Percentiles rank a stretch among this genome's conserved stretches.
Evolutionary conservation across 2,888 invertebrate species (phyloP).

Genomic region (Drosophila anomalata): DNA sequence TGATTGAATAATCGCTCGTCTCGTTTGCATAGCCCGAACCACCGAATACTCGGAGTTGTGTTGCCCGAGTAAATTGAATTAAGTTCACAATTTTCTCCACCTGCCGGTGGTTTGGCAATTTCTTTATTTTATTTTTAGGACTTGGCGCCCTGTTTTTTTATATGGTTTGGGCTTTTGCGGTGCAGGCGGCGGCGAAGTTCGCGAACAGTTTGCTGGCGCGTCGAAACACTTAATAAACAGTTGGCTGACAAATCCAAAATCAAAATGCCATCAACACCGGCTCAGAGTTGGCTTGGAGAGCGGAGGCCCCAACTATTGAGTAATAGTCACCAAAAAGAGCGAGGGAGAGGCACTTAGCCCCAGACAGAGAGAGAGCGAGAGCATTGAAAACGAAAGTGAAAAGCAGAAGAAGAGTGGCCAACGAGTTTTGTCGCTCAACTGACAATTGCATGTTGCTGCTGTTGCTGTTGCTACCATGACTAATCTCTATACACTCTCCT

Average conservation of each 20-base stretch:
- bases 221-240: constrained; percentile 81
- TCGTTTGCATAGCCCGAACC: constrained; percentile 67
- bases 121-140: constrained; percentile 37
- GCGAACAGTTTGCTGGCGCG: constrained; percentile 77
- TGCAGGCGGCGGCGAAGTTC: constrained; percentile 43
- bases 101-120: constrained; percentile 47
- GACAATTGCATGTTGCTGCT: constrained; percentile 61
- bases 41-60: constrained; percentile 3
- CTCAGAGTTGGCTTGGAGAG: constrained; percentile 18
- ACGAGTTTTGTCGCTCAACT: constrained; percentile 59
- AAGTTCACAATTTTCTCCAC: constrained; percentile 50
- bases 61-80: constrained; percentile 51
- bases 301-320: constrained; percentile 67
- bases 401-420: constrained; percentile 49
- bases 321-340: constrained; percentile 69
- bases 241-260: constrained; percentile 79
- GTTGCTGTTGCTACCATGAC: constrained; percentile 47
- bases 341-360: constrained; percentile 33
- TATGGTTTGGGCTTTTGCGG: constrained; percentile 13
- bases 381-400: constrained; percentile 81
- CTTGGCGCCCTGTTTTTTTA: constrained; percentile 43
- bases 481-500: constrained; percentile 45
- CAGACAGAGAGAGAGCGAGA: constrained; percentile 32
- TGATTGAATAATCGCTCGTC: constrained; percentile 72
- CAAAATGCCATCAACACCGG: constrained; percentile 70